Percentiles rank a stretch among this genome's conserved stretches.
Evolutionary conservation across 37 sponge, comb jelly and placozoan genomes (phyloP).

Genomic region (Petrosia ficiformis): DNA sequence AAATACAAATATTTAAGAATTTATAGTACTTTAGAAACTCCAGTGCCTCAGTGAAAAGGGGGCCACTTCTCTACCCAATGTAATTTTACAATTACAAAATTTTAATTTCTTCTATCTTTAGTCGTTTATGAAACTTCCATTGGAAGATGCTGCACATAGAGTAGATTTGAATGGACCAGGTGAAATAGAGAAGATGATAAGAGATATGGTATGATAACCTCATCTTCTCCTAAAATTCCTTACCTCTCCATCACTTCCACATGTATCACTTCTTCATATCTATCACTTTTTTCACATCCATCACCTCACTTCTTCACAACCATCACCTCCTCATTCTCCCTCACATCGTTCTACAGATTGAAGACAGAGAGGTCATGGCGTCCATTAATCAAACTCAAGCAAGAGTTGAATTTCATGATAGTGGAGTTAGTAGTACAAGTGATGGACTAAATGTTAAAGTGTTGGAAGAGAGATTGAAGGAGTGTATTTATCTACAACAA

Average conservation of each 20-base stretch:
- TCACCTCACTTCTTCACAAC: background rate
- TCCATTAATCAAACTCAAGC: constrained; percentile 75
- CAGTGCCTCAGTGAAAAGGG: too few relatives aligned
- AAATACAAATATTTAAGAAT: too few relatives aligned
- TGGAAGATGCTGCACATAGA: constrained; percentile 70
- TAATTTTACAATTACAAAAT: background rate
- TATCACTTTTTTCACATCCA: constrained; percentile 1
- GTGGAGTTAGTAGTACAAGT: constrained; percentile 54
- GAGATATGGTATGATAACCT: constrained; percentile 72
- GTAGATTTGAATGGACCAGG: constrained; percentile 46
- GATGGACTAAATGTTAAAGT: background rate
- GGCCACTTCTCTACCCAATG: too few relatives aligned
- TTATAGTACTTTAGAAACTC: too few relatives aligned
- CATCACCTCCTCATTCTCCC: constrained; percentile 7
- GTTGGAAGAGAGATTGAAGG: constrained; percentile 7
- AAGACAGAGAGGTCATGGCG: constrained; percentile 84
- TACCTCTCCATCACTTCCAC: background rate
- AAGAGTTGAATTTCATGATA: constrained; percentile 86
- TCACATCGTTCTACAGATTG: constrained; percentile 63
- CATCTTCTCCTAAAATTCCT: background rate
- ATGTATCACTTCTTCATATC: background rate
- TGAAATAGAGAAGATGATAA: constrained; percentile 86
- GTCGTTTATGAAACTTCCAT: constrained; percentile 86
- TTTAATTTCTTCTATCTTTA: background rate
- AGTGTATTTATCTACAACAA: constrained; percentile 65